These are phyloP conservation scores for Sebastiscus albofasciatus DNA, from an alignment of 2,797 vertebrate genomes.

Conservation along the genomic window DNA sequence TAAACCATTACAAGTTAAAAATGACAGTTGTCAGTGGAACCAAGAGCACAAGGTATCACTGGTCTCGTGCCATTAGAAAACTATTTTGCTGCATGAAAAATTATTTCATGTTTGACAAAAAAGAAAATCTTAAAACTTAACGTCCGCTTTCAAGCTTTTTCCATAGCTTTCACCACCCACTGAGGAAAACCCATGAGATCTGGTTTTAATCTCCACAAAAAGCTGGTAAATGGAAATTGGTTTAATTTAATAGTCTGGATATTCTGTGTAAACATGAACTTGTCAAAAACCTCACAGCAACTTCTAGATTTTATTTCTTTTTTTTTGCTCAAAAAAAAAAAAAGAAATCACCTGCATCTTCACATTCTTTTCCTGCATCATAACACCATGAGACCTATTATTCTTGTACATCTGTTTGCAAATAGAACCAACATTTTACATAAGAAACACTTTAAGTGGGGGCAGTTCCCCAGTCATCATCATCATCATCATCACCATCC, in stretches of 20 bases:
- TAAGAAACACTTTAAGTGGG: conserved; percentile 61
- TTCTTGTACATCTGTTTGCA: conserved; percentile 53
- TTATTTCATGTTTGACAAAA: background rate
- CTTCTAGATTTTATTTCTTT: conserved; percentile 76
- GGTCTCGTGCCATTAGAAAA: background rate
- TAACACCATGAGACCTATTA: conserved; percentile 58
- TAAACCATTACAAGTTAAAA: background rate
- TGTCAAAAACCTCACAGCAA: conserved; percentile 43
- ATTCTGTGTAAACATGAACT: background rate
- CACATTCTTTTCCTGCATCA: conserved; percentile 72
- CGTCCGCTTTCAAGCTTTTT: background rate
- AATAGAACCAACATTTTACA: conserved; percentile 60
- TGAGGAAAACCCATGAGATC: background rate
- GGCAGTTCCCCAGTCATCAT: conserved; percentile 16
- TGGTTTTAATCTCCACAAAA: background rate
- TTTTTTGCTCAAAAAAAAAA: conserved; percentile 67
- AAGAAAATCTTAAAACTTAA: background rate
- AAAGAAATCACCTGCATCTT: conserved; percentile 61
- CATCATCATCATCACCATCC: conserved; percentile 2
- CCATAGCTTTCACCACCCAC: background rate
- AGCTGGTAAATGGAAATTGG: background rate
- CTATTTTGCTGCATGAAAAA: background rate
- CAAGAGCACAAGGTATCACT: background rate
- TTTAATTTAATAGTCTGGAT: background rate
- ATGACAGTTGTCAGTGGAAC: background rate